Percentiles rank a stretch among this genome's conserved stretches.
These are phyloP conservation scores for Rhabdornis inornatus DNA, from an alignment of 2,113 vertebrate species.

Conservation along the genomic window DNA sequence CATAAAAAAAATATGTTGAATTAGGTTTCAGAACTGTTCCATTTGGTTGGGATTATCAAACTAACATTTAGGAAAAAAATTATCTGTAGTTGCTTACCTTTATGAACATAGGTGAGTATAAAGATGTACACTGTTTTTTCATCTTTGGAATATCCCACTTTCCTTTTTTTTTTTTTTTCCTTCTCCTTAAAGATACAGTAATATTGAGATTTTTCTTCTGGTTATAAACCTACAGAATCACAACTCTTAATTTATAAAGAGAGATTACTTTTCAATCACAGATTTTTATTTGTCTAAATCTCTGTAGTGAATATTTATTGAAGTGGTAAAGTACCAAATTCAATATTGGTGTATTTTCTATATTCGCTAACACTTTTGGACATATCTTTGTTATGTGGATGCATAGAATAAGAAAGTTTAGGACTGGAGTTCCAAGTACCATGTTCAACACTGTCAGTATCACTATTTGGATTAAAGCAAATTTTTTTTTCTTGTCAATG, in stretches of 20 bases:
- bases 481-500: not conserved
- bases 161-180: not conserved
- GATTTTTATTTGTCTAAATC: not conserved
- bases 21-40: not conserved
- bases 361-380: not conserved
- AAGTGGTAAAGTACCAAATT: not conserved
- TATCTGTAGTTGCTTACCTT: not conserved
- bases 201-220: not conserved
- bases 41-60: not conserved
- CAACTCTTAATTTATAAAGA: not conserved
- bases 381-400: not conserved
- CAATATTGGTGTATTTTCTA: not conserved
- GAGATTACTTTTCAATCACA: not conserved
- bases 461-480: not conserved
- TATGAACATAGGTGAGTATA: not conserved
- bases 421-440: not conserved
- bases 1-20: slow-evolving; percentile 1
- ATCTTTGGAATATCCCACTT: not conserved
- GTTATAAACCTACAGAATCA: not conserved
- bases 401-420: not conserved
- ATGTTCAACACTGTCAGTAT: not conserved
- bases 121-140: not conserved
- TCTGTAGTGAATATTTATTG: not conserved
- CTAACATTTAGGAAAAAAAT: not conserved
- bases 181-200: not conserved